Conservation (phyloP, 2,113 vertebrate genomes). For the Gambusia holbrooki region DNA sequence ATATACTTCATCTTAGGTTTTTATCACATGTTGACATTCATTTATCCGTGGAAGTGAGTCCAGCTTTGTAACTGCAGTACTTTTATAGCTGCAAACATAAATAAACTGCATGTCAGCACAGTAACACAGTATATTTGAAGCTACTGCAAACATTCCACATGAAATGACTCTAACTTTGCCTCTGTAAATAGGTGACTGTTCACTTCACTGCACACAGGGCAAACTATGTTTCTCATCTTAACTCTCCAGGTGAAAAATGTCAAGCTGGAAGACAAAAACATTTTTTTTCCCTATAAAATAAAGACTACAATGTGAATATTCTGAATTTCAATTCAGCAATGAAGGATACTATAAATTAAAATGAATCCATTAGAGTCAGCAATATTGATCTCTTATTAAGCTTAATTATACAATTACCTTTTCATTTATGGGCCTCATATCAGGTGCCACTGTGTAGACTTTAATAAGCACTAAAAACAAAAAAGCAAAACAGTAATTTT, state of each 20-base stretch:
- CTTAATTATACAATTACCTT: slow-evolving; percentile 78
- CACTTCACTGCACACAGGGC: slow-evolving; percentile 27
- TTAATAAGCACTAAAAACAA: slow-evolving; percentile 87
- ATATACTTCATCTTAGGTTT: slow-evolving; percentile 7
- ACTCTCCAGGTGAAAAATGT: background rate
- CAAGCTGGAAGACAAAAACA: slow-evolving; percentile 20
- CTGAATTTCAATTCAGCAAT: background rate
- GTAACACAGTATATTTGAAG: slow-evolving; percentile 59
- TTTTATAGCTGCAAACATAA: slow-evolving; percentile 66
- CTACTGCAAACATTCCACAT: slow-evolving; percentile 66
- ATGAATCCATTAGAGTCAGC: too few species aligned
- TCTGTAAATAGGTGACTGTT: slow-evolving; percentile 65
- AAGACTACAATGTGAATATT: background rate
- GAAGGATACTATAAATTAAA: background rate
- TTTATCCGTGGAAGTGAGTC: slow-evolving; percentile 51
- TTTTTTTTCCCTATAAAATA: background rate
- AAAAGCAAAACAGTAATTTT: slow-evolving; percentile 14
- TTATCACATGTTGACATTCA: slow-evolving; percentile 43
- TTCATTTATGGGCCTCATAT: slow-evolving; percentile 85
- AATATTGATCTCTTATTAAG: background rate
- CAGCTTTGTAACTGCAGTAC: slow-evolving; percentile 45
- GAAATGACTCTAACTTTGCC: slow-evolving; percentile 54
- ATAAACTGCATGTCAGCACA: slow-evolving; percentile 70
- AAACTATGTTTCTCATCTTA: slow-evolving; percentile 16
- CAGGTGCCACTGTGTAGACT: slow-evolving; percentile 86